A percentile compares a stretch with the other conserved stretches of the same genome.
phyloP scores from a whole-genome alignment of 37 sponge, comb jelly and placozoan genomes.

The Halichondria panicea region DNA sequence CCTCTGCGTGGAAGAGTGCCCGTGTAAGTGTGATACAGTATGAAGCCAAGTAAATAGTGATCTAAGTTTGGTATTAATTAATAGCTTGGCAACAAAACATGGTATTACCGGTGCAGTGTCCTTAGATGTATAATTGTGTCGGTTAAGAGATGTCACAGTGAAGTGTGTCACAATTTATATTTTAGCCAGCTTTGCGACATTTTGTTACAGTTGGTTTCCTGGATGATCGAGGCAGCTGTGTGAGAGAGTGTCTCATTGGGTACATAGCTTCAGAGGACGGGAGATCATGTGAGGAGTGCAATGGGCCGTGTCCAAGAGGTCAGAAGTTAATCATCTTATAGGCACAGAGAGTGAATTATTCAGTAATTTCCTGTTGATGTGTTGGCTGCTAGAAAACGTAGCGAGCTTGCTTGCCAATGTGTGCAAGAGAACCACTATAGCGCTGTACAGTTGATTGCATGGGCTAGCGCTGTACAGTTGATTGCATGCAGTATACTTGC shows the following conservation, averaged over 20 bases:
- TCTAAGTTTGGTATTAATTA: not conserved
- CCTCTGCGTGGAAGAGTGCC: slow-evolving; percentile 59
- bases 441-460: no score
- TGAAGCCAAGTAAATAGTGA: no score
- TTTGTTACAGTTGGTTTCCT: slow-evolving; percentile 26
- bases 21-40: slow-evolving; percentile 37
- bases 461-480: no score
- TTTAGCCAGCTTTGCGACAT: no score
- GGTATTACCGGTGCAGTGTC: not conserved
- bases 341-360: not conserved
- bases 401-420: no score
- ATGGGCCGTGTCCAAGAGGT: slow-evolving; percentile 45
- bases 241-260: slow-evolving; percentile 24
- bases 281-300: slow-evolving; percentile 21
- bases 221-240: slow-evolving; percentile 34
- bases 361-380: not conserved
- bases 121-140: not conserved
- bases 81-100: not conserved
- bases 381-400: no score
- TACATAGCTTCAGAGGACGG: slow-evolving; percentile 1
- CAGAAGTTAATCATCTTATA: not conserved
- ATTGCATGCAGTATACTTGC: no score
- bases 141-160: slow-evolving; percentile 1
- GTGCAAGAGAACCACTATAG: no score
- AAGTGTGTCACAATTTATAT: not conserved